Percentiles rank a stretch among this genome's conserved stretches.
phyloP scores from a whole-genome alignment of 2,888 invertebrate genomes.

The Eumerus sabulonum region DNA sequence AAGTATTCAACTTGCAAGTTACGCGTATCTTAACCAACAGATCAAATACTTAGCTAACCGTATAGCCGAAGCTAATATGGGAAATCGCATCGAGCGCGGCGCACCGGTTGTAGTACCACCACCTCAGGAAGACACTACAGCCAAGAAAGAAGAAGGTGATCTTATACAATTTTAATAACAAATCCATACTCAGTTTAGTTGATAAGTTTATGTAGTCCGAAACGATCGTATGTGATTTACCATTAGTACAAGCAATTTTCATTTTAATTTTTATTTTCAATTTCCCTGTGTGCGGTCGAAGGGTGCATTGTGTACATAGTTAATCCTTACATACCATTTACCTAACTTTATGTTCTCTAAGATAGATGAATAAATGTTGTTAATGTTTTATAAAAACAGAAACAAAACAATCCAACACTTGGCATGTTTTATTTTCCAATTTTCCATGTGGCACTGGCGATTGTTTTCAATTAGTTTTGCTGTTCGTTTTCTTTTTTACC shows the following conservation, averaged over 20 bases:
- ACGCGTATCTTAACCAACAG: constrained; percentile 88
- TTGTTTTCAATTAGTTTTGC: background rate
- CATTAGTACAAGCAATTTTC: constrained; percentile 13
- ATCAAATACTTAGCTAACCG: constrained; percentile 82
- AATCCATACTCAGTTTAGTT: constrained; percentile 23
- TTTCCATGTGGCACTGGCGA: constrained; percentile 38
- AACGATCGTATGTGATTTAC: background rate
- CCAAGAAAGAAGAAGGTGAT: constrained; percentile 84
- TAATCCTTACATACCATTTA: constrained; percentile 21
- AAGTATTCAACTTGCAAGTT: constrained; percentile 90
- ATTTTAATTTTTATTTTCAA: constrained; percentile 20
- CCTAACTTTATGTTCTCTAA: constrained; percentile 27
- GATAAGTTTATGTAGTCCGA: constrained; percentile 43
- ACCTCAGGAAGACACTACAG: constrained; percentile 82
- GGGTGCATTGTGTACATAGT: constrained; percentile 58
- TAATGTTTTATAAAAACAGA: constrained; percentile 39
- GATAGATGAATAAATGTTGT: constrained; percentile 20
- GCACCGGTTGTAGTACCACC: constrained; percentile 80
- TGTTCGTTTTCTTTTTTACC: no score
- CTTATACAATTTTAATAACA: constrained; percentile 77
- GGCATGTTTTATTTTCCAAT: constrained; percentile 67
- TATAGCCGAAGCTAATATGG: constrained; percentile 77
- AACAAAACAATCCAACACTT: constrained; percentile 28
- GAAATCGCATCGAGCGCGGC: constrained; percentile 80
- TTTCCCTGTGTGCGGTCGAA: constrained; percentile 46